phyloP scores from a whole-genome alignment of 1,140 invertebrate genomes.

The Drosophila rhopaloa region DNA sequence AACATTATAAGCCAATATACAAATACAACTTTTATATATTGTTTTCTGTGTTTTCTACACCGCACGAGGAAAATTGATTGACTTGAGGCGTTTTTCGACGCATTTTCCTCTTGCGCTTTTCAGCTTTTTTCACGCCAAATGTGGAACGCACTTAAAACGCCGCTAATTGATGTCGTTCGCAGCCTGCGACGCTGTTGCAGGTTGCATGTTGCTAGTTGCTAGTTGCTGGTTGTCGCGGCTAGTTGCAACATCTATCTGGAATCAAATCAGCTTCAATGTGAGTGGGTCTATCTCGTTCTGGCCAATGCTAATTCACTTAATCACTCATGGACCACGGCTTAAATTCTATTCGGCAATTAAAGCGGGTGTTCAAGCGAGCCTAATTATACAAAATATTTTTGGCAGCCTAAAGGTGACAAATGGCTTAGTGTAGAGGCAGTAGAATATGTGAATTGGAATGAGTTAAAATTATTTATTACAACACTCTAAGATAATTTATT shows the following conservation, averaged over 20 bases:
- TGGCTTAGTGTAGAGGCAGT: background rate
- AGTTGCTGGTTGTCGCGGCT: conserved; percentile 14
- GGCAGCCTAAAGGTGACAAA: background rate
- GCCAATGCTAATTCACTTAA: conserved; percentile 63
- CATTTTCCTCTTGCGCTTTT: conserved; percentile 59
- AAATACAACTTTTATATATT: background rate
- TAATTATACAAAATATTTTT: conserved; percentile 30
- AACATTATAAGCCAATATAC: too few relatives aligned
- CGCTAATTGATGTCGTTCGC: conserved; percentile 81
- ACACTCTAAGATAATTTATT: too few relatives aligned
- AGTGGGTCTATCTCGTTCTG: conserved; percentile 22
- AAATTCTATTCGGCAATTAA: conserved; percentile 47
- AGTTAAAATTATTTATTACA: background rate
- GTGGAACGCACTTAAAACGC: conserved; percentile 70
- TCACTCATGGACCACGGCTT: conserved; percentile 19
- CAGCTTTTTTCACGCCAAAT: conserved; percentile 75
- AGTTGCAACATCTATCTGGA: conserved; percentile 44
- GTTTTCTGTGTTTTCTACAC: conserved; percentile 4
- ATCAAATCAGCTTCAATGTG: conserved; percentile 9
- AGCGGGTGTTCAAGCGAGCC: conserved; percentile 31
- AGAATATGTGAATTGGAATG: background rate
- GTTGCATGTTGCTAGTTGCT: conserved; percentile 43
- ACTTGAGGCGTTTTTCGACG: conserved; percentile 78
- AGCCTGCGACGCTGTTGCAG: conserved; percentile 36
- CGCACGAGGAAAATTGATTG: conserved; percentile 66